phyloP scores from a whole-genome alignment of 2,797 vertebrate species.

The Phrynocephalus forsythii region DNA sequence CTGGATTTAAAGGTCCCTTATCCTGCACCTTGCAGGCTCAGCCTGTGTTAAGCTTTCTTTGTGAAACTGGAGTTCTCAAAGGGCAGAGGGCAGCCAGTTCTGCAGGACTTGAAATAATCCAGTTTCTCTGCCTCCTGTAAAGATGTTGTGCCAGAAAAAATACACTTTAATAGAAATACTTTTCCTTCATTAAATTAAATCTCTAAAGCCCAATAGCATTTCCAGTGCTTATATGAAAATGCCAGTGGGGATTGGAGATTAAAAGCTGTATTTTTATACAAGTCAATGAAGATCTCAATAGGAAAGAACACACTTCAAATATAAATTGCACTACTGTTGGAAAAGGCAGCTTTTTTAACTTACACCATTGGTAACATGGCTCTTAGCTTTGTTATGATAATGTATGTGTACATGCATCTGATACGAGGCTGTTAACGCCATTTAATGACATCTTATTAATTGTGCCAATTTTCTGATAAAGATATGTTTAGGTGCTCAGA shows the following conservation, averaged over 20 bases:
- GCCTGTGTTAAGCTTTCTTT: slow-evolving; percentile 64
- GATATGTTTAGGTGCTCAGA: slow-evolving; percentile 59
- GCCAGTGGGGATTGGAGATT: slow-evolving; percentile 85
- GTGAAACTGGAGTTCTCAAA: slow-evolving; percentile 56
- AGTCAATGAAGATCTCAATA: slow-evolving; percentile 84
- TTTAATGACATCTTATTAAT: slow-evolving; percentile 72
- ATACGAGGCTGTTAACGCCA: slow-evolving; percentile 62
- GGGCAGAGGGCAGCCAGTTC: slow-evolving; percentile 66
- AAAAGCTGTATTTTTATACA: slow-evolving; percentile 83
- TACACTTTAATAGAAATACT: slow-evolving; percentile 82
- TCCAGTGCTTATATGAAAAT: slow-evolving; percentile 83
- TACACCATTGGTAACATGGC: slow-evolving; percentile 60
- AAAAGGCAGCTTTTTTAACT: slow-evolving; percentile 67
- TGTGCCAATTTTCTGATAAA: slow-evolving; percentile 63
- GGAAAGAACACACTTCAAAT: slow-evolving; percentile 79
- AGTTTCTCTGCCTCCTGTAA: slow-evolving; percentile 67
- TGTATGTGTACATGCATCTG: slow-evolving; percentile 68
- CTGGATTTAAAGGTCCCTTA: slow-evolving; percentile 49
- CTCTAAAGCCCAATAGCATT: slow-evolving; percentile 85
- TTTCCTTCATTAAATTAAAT: slow-evolving; percentile 85
- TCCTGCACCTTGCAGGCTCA: slow-evolving; percentile 55
- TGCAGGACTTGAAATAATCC: slow-evolving; percentile 70
- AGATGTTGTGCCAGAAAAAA: slow-evolving; percentile 71
- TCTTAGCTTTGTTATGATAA: slow-evolving; percentile 67
- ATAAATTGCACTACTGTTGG: slow-evolving; percentile 73